phyloP scores from a whole-genome alignment of 2,888 invertebrate genomes.

The Diabrotica balteata region DNA sequence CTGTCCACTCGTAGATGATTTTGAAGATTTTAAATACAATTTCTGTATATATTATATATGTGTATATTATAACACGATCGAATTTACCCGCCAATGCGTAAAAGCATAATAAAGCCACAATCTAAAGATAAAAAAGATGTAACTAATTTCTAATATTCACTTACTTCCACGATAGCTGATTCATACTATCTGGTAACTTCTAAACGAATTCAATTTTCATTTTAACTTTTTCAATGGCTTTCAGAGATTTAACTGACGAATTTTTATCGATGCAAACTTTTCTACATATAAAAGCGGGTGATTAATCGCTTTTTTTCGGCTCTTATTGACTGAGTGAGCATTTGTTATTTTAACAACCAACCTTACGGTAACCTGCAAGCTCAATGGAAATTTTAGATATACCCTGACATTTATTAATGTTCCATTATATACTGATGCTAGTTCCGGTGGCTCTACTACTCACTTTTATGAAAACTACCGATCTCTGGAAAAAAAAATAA shows the following conservation, averaged over 20 bases:
- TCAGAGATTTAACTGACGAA: slow-evolving; percentile 23
- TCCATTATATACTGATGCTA: slow-evolving; percentile 19
- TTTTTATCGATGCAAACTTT: slow-evolving; percentile 32
- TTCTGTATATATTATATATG: too few relatives aligned
- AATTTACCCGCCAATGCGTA: too few relatives aligned
- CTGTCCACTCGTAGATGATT: too few relatives aligned
- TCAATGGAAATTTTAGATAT: slow-evolving; percentile 35
- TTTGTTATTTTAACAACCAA: slow-evolving; percentile 33
- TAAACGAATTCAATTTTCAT: slow-evolving; percentile 11
- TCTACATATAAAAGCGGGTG: slow-evolving; percentile 31
- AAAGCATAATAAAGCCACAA: too few relatives aligned
- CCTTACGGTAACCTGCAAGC: slow-evolving; percentile 29
- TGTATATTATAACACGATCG: too few relatives aligned
- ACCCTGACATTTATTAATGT: slow-evolving; percentile 32
- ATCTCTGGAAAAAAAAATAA: background rate
- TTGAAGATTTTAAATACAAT: too few relatives aligned
- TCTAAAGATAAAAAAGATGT: too few relatives aligned
- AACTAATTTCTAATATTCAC: background rate
- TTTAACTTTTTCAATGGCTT: slow-evolving; percentile 15
- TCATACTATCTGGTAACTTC: background rate
- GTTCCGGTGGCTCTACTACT: slow-evolving; percentile 2
- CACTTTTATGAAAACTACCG: slow-evolving; percentile 1
- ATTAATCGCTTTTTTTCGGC: slow-evolving; percentile 30
- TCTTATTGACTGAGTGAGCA: slow-evolving; percentile 33
- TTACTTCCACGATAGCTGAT: background rate